These are phyloP conservation scores for Octopus sinensis DNA, from an alignment of 1,140 invertebrate genomes.

Conservation along the genomic window DNA sequence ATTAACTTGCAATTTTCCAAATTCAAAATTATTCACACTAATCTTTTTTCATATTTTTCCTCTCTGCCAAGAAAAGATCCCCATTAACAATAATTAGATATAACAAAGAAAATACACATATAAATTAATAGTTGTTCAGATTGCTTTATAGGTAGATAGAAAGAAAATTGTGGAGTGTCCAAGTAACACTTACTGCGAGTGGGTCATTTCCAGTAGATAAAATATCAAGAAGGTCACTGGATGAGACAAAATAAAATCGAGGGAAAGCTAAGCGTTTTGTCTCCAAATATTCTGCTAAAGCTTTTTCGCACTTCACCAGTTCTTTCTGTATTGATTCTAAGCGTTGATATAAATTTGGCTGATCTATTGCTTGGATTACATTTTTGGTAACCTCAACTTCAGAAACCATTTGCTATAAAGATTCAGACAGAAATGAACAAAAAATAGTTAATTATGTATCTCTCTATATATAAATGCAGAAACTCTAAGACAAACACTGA, in stretches of 20 bases:
- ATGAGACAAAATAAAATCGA: slow-evolving; percentile 88
- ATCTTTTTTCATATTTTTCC: no score
- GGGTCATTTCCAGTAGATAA: slow-evolving; percentile 91
- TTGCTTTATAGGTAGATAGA: not conserved
- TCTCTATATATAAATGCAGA: no score
- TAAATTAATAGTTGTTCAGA: no score
- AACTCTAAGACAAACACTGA: no score
- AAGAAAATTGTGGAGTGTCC: not conserved
- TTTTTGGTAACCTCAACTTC: slow-evolving; percentile 61
- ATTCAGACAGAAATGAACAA: not conserved
- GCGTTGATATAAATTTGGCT: slow-evolving; percentile 69
- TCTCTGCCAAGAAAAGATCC: no score
- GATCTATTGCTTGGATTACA: slow-evolving; percentile 83
- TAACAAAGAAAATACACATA: no score
- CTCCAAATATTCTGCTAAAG: slow-evolving; percentile 88
- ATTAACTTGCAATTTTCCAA: no score
- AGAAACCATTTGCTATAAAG: slow-evolving; percentile 39
- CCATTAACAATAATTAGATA: no score
- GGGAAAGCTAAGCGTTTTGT: slow-evolving; percentile 91
- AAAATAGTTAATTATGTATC: no score
- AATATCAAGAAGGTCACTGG: slow-evolving; percentile 86
- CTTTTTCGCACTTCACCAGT: slow-evolving; percentile 86
- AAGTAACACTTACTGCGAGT: slow-evolving; percentile 57
- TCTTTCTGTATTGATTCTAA: slow-evolving; percentile 79
- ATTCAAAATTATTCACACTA: no score